Conservation (phyloP, 2,888 invertebrate genomes). For the Eupithecia subumbrata region DNA sequence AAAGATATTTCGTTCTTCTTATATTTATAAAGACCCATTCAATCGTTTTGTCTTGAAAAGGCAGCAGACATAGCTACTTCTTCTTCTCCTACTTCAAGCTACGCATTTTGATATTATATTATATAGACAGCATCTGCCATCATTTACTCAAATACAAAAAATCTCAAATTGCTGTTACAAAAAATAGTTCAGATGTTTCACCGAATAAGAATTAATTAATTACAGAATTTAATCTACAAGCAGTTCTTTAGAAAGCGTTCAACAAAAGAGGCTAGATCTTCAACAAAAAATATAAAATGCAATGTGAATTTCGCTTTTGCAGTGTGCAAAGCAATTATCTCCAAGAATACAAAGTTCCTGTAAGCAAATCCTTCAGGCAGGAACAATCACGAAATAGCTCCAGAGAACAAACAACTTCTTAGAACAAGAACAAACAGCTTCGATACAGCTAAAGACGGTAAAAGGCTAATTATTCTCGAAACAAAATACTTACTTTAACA, state of each 20-base stretch:
- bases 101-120: too few species aligned
- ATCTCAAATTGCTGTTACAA: not conserved
- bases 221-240: not conserved
- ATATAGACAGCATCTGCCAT: too few species aligned
- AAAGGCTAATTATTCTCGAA: conserved; percentile 6
- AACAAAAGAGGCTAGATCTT: not conserved
- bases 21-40: not conserved
- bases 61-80: not conserved
- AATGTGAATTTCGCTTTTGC: conserved; percentile 15
- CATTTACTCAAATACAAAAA: too few species aligned
- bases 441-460: not conserved
- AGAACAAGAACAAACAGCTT: not conserved
- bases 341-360: conserved; percentile 6
- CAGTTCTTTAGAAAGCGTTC: not conserved
- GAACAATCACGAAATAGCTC: conserved; percentile 11
- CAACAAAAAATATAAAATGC: not conserved
- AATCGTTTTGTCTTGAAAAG: not conserved
- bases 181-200: not conserved
- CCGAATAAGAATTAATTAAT: not conserved
- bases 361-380: conserved; percentile 1
- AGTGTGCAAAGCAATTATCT: conserved; percentile 5
- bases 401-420: not conserved
- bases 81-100: too few species aligned
- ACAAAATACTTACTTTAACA: conserved; percentile 9
- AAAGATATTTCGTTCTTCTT: too few species aligned